Evolutionary conservation across 2,113 vertebrate genomes (phyloP).

Genomic region (Mesocricetus auratus): DNA sequence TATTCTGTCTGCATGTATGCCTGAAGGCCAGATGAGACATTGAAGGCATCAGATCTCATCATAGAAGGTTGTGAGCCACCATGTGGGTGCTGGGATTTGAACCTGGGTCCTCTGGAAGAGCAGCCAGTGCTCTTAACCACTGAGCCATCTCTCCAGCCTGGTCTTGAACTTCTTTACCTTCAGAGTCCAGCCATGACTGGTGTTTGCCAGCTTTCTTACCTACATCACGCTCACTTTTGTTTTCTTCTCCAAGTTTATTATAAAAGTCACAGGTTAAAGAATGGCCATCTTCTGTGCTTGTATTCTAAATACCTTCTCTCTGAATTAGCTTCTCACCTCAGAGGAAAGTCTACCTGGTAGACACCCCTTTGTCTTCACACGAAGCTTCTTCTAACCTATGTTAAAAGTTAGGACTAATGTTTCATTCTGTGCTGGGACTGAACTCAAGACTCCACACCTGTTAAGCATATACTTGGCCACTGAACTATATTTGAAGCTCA

Average conservation of each 20-base stretch:
- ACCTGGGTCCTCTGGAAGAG: too few relatives aligned
- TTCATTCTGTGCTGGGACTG: background rate
- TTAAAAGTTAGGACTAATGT: background rate
- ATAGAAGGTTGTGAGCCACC: too few relatives aligned
- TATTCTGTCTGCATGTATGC: too few relatives aligned
- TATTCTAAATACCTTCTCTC: background rate
- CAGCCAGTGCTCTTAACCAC: too few relatives aligned
- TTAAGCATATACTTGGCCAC: background rate
- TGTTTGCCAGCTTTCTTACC: background rate
- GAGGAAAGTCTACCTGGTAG: background rate
- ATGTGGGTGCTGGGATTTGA: too few relatives aligned
- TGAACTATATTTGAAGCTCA: background rate
- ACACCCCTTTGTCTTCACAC: background rate
- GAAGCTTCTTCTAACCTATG: background rate
- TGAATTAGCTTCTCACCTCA: background rate
- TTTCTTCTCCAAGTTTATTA: background rate
- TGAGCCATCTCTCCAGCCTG: too few relatives aligned
- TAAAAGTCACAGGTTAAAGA: background rate
- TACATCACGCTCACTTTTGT: background rate
- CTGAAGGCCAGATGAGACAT: too few relatives aligned
- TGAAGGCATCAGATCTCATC: too few relatives aligned
- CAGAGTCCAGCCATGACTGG: background rate
- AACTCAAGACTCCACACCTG: background rate
- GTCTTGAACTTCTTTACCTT: background rate
- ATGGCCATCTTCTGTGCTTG: background rate